Evolutionary conservation across 2,888 invertebrate species (phyloP), one percentile per base, ranked within the genome.

Genomic region (Protophormia terraenovae): DNA sequence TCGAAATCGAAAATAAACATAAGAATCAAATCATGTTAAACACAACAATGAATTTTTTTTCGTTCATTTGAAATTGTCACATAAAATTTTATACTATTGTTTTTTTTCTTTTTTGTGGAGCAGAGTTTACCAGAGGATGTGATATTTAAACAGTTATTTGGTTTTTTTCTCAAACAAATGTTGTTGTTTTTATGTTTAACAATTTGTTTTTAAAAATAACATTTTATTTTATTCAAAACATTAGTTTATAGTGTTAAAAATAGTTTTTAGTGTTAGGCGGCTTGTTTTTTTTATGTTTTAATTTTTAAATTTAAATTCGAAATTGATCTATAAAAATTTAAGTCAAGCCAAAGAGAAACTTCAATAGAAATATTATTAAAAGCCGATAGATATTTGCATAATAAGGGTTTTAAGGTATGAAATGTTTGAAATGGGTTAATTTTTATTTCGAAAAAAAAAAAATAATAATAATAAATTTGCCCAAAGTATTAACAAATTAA

Each of bases 171-270:
- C n/a, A n/a, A n/a, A n/a, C n/a, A n/a, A n/a, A n/a, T 14, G 0
- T 62, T 35, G 14, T 62, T 24, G 47, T 24, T 64, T 64, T 16
- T 38, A 50, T 64, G 62, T 75, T 35, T 35, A 62, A 62, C 62
- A 35, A 50, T 66, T 66, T 76, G 41, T 41, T 29, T 29, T 27
- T 14, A 45, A 45, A 4, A 73, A 73, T 10, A 29, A 35, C 19
- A 32, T 16, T 47, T 19, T 67, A n/a, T 14, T 45, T 7, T 27
- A n/a, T 45, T 14, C 29, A n/a, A 1, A 19, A 50, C 22, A 16
- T 24, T 14, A 47, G 50, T 69, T 53, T 35, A 6, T 27, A 53
- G 14, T 12, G 14, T 24, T 53, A 41, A 27, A 72, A 72, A 58
- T 45, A 41, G 2, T 41, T 55, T 53, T 72, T 60, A 16, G 32